A percentile compares a stretch with the other conserved stretches of the same genome.
Evolutionary conservation across 23 tunicate species (phyloP).

Genomic region (Oikopleura vanhoeffeni): DNA sequence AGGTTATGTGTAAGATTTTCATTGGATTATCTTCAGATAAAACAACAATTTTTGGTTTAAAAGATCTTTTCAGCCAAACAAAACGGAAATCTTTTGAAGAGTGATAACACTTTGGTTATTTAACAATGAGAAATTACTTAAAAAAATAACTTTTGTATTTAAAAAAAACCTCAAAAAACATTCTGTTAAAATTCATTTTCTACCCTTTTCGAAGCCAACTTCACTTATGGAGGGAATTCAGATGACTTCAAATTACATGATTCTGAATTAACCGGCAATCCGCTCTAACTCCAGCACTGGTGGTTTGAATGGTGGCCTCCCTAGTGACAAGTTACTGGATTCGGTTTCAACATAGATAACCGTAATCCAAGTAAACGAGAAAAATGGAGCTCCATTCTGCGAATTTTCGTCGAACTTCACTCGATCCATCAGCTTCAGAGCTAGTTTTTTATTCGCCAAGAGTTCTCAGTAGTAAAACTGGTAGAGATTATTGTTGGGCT

Average conservation of each 20-base stretch:
- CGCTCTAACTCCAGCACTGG: background rate
- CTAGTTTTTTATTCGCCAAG: constrained; percentile 10
- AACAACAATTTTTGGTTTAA: too few relatives aligned
- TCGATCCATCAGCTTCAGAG: background rate
- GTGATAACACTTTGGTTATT: too few relatives aligned
- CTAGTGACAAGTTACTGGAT: constrained; percentile 9
- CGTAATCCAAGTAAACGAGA: background rate
- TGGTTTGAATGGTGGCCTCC: constrained; percentile 4
- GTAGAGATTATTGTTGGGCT: background rate
- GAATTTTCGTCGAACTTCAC: background rate
- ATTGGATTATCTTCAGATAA: too few relatives aligned
- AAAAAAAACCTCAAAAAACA: too few relatives aligned
- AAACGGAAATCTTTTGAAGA: too few relatives aligned
- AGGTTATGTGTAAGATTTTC: too few relatives aligned
- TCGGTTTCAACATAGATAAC: background rate
- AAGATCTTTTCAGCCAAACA: too few relatives aligned
- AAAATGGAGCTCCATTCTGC: background rate
- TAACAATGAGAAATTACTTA: too few relatives aligned
- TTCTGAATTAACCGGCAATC: background rate
- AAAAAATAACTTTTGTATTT: too few relatives aligned
- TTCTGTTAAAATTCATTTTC: too few relatives aligned
- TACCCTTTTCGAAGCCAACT: too few relatives aligned
- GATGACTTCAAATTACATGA: background rate
- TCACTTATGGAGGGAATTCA: background rate
- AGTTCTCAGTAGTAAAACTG: background rate